A percentile compares a stretch with the other conserved stretches of the same genome.
Evolutionary conservation across 1,140 invertebrate species (phyloP).

Genomic region (Platorchestia sp.): DNA sequence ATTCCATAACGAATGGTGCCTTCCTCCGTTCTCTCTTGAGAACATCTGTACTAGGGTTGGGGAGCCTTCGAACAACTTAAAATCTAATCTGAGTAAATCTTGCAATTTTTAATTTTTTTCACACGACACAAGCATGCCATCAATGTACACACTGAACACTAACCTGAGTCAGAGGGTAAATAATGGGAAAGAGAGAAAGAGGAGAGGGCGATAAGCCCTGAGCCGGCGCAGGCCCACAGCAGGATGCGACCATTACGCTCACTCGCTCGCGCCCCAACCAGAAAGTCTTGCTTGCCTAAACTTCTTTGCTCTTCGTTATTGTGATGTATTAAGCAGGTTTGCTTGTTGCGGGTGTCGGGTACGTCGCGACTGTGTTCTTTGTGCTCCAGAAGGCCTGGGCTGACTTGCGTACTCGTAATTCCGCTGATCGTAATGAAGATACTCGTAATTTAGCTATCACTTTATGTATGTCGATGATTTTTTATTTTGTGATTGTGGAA

Average conservation of each 20-base stretch:
- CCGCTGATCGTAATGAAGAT: too few species aligned
- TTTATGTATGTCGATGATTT: not conserved
- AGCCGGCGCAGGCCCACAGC: slow-evolving; percentile 6
- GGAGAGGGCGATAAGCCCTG: slow-evolving; percentile 15
- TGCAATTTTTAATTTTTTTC: too few species aligned
- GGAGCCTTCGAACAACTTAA: too few species aligned
- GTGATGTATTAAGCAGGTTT: not conserved
- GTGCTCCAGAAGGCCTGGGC: not conserved
- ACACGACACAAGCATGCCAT: not conserved
- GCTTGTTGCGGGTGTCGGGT: not conserved
- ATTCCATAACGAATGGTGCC: too few species aligned
- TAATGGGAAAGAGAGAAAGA: not conserved
- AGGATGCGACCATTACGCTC: slow-evolving; percentile 28
- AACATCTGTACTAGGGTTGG: too few species aligned
- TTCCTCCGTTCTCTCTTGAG: too few species aligned
- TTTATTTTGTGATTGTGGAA: not conserved
- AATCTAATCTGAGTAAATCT: too few species aligned
- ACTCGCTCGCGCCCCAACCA: not conserved
- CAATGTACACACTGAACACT: not conserved
- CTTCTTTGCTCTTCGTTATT: not conserved
- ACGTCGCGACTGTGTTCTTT: not conserved
- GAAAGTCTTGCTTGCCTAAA: slow-evolving; percentile 34
- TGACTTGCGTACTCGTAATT: not conserved
- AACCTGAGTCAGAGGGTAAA: not conserved
- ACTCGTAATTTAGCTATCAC: not conserved